These are phyloP conservation scores for Porites rus DNA, from an alignment of 92 coral and sea anemone genomes.

Conservation along the genomic window DNA sequence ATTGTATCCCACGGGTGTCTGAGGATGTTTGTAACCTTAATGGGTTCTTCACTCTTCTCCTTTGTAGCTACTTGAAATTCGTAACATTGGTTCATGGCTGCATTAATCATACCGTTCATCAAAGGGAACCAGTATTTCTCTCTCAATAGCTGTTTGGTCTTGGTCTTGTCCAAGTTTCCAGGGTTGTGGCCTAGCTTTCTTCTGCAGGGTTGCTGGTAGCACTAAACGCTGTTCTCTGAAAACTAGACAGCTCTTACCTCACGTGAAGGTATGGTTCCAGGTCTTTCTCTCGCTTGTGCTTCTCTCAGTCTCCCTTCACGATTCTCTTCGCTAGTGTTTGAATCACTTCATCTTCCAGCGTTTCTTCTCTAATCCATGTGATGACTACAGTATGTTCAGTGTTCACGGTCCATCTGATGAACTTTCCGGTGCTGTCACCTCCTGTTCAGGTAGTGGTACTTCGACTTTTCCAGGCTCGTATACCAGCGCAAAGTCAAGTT, in stretches of 20 bases:
- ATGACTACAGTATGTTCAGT: conserved; percentile 60
- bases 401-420: conserved; percentile 15
- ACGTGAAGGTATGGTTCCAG: conserved; percentile 34
- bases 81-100: conserved; percentile 50
- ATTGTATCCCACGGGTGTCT: conserved; percentile 58
- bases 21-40: conserved; percentile 56
- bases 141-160: background rate
- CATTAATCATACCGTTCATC: conserved; percentile 74
- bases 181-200: conserved; percentile 52
- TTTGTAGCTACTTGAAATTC: conserved; percentile 55
- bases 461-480: conserved; percentile 57
- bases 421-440: conserved; percentile 14
- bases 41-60: conserved; percentile 49
- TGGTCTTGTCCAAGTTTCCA: background rate
- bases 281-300: conserved; percentile 43
- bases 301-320: conserved; percentile 63
- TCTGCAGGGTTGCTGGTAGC: conserved; percentile 48
- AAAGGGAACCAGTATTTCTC: conserved; percentile 69
- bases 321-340: conserved; percentile 56
- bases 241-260: conserved; percentile 50
- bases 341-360: conserved; percentile 22
- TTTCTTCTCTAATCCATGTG: conserved; percentile 40
- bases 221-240: conserved; percentile 51
- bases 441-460: conserved; percentile 27
- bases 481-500: conserved; percentile 63